Evolutionary conservation across 1,140 invertebrate species (phyloP), one percentile per base, ranked within the genome.

Genomic region (Sitodiplosis mosellana): DNA sequence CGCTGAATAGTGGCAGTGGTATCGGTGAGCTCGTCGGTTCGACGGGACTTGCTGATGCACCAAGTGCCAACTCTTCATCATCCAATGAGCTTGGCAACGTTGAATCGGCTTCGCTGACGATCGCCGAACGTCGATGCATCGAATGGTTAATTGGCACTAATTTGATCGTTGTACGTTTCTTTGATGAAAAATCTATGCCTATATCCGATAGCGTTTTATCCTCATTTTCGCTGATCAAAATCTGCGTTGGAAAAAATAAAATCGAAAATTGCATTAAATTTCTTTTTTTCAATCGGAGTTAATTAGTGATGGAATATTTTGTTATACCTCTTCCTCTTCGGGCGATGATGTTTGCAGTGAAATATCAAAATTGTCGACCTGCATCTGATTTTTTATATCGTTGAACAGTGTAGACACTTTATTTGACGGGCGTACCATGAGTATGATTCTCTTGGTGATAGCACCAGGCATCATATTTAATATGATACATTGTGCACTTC

Each of bases 1-100:
- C 46, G 51, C 49, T 49, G 41, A 21, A 51, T 44, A 44, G 38
- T 38, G 22, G 44, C 33, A 22, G 37, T 51, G 44, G 46, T 48
- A 27, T 45, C 46, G 14, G 54, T 48, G 27, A 55, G 19, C 42
- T 60, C 59, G 53, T 61, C 51, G 47, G 55, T 51, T 49, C 61
- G 2, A 71, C 71, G n/a, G 72, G 72, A 59, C 71, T 74, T 7
- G 72, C 71, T 0, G 72, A 74, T 5, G 71, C 70, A 8, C 71
- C 72, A 15, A 74, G 51, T 2, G 63, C 55, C 44, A 73, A 55
- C 48, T 73, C 71, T 53, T 73, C 69, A 44, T 74, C 71, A 1
- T 56, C 55, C 12, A 63, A 37, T 11, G 45, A 54, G 14, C 36
- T n/a, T 34, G 33, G 12, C 12, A 38, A 14, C 36, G 36, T n/a